Percentiles rank a stretch among this genome's conserved stretches.
These are phyloP conservation scores for Bubo bubo DNA, from an alignment of 2,113 vertebrate species.

Conservation along the genomic window DNA sequence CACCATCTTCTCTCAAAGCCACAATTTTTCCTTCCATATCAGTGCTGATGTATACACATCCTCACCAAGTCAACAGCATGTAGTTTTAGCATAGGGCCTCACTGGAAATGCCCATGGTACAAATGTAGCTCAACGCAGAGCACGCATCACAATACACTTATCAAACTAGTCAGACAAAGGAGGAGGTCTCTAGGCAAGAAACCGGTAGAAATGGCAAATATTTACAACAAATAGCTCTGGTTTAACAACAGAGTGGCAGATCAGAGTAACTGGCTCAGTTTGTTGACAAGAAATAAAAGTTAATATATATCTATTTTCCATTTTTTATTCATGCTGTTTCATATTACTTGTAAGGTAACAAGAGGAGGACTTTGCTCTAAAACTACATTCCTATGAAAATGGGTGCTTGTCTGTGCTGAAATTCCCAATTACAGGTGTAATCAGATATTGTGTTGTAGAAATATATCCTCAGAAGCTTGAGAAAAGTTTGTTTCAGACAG, in stretches of 20 bases:
- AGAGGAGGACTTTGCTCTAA: background rate
- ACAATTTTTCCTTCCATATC: background rate
- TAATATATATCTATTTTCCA: background rate
- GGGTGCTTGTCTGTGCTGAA: background rate
- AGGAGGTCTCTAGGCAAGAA: background rate
- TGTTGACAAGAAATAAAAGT: background rate
- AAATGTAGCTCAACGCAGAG: accelerated
- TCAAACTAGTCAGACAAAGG: background rate
- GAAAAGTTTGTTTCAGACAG: background rate
- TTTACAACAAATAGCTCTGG: background rate
- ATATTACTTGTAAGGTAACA: background rate
- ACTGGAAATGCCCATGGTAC: background rate
- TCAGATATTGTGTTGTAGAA: background rate
- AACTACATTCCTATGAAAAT: background rate
- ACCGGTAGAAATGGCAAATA: background rate
- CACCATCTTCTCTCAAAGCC: background rate
- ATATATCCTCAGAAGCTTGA: background rate
- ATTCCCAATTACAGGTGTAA: background rate
- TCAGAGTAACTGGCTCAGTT: background rate
- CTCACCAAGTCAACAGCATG: background rate
- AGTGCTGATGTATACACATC: background rate
- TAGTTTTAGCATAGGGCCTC: accelerated
- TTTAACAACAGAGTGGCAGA: background rate
- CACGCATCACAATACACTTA: background rate
- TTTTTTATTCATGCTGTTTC: background rate